Base-by-base conservation (phyloP, 2,797 vertebrate genomes). In the Pygocentrus nattereri region DNA sequence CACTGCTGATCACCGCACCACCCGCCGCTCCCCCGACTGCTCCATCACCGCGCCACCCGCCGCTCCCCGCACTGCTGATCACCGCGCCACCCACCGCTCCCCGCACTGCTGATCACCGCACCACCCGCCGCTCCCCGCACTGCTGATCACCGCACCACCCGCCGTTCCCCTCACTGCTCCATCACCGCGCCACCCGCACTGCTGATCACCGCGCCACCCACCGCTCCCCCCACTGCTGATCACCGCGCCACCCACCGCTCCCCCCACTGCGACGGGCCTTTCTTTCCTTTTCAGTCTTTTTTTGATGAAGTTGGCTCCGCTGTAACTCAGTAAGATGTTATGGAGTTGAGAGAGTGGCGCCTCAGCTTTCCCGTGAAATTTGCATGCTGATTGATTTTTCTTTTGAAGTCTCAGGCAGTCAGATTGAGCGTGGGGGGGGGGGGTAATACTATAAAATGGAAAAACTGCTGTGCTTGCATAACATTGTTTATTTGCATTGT, bases 161-260 rank as follows among this genome's bases (percentile, higher is more conserved):
- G n/a, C n/a, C n/a, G n/a, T n/a, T n/a, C n/a, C n/a, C n/a, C n/a
- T n/a, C n/a, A n/a, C n/a, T n/a, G n/a, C n/a, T n/a, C n/a, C n/a
- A n/a, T n/a, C n/a, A n/a, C n/a, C n/a, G n/a, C n/a, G n/a, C n/a
- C n/a, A n/a, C n/a, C n/a, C n/a, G n/a, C n/a, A n/a, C 82, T 89
- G 76, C 85, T 81, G 54, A 72, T 52, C 49, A 54, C n/a, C n/a
- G n/a, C n/a, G n/a, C n/a, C n/a, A n/a, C n/a, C n/a, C n/a, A n/a
- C n/a, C n/a, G n/a, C n/a, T n/a, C n/a, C n/a, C n/a, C n/a, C n/a
- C n/a, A 34, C 82, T 89, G 76, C 85, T 81, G 54, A 72, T 52
- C 49, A 54, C 47, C 19, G 49, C 69, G 71, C 69, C 49, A 52
- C 71, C 49, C 25, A 5, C 69, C 31, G 69, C 50, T 86, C 87